Conservation (phyloP, 1,140 invertebrate species). For the Pachyrhynchus sulphureomaculatus region DNA sequence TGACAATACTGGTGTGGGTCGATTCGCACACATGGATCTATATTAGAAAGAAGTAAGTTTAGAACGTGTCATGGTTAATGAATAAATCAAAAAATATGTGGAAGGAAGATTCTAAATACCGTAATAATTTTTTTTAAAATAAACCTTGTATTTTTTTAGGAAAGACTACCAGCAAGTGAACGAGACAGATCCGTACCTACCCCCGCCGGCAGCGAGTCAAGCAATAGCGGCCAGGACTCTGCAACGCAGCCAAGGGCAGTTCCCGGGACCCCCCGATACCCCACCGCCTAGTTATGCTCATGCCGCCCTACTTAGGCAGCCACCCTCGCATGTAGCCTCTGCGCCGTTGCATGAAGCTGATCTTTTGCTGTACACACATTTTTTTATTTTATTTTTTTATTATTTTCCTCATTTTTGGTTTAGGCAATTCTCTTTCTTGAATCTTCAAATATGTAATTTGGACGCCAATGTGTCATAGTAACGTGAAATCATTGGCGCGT, state of each 20-base stretch:
- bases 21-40: slow-evolving; percentile 97
- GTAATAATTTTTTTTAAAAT: no score
- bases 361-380: slow-evolving; percentile 37
- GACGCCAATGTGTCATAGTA: no score
- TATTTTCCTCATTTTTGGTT: not conserved
- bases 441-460: no score
- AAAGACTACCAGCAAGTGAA: slow-evolving; percentile 72
- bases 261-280: slow-evolving; percentile 48
- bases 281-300: slow-evolving; percentile 52
- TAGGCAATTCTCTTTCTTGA: no score
- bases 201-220: slow-evolving; percentile 59
- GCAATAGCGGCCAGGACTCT: slow-evolving; percentile 64
- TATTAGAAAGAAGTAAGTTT: slow-evolving; percentile 80
- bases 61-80: not conserved
- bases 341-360: slow-evolving; percentile 39
- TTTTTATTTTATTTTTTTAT: slow-evolving; percentile 32
- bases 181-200: slow-evolving; percentile 70
- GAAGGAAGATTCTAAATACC: no score
- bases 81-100: not conserved
- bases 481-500: no score
- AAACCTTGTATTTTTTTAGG: slow-evolving; percentile 59
- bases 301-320: slow-evolving; percentile 45
- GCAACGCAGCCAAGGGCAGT: slow-evolving; percentile 53
- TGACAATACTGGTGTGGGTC: slow-evolving; percentile 89
- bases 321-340: slow-evolving; percentile 43